These are phyloP conservation scores for Cydia pomonella DNA, from an alignment of 1,140 invertebrate genomes.

Conservation along the genomic window DNA sequence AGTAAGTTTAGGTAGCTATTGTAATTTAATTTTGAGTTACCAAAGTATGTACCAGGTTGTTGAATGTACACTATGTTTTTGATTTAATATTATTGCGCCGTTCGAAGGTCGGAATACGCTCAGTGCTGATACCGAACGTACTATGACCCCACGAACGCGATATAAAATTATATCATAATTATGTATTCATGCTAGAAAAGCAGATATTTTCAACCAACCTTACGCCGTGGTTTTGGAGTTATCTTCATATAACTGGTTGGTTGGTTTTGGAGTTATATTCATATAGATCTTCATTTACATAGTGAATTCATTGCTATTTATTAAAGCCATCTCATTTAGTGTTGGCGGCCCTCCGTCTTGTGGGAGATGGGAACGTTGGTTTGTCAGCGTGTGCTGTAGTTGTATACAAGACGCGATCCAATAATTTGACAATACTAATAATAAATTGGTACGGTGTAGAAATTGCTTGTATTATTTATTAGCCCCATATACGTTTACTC, in stretches of 20 bases:
- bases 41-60: conserved; percentile 58
- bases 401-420: conserved; percentile 38
- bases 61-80: conserved; percentile 4
- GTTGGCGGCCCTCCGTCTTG: conserved; percentile 32
- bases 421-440: conserved; percentile 69
- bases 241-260: conserved; percentile 31
- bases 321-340: conserved; percentile 37
- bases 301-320: conserved; percentile 39
- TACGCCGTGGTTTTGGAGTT: conserved; percentile 15
- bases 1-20: conserved; percentile 52
- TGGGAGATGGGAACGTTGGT: conserved; percentile 34
- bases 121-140: not conserved
- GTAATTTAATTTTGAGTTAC: conserved; percentile 68
- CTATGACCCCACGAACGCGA: not conserved
- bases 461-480: conserved; percentile 44
- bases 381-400: conserved; percentile 30
- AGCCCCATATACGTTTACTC: not conserved
- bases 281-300: conserved; percentile 32
- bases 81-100: not conserved
- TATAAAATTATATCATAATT: not conserved
- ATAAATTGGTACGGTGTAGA: conserved; percentile 67
- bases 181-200: not conserved
- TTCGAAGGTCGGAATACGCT: not conserved
- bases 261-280: conserved; percentile 31
- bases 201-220: not conserved